phyloP scores from a whole-genome alignment of 2,888 invertebrate genomes.

The Griposia aprilina region DNA sequence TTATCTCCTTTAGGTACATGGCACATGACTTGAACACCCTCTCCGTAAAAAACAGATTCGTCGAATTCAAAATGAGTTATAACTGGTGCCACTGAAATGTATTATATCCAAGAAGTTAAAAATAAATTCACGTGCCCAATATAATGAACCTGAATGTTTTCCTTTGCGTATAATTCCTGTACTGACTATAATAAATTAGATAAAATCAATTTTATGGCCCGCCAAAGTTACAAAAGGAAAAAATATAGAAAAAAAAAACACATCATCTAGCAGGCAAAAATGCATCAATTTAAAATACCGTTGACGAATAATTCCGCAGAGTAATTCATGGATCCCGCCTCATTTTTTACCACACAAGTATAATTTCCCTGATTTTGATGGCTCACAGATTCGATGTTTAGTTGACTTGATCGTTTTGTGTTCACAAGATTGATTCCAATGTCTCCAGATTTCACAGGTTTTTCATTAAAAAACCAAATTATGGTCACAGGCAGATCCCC shows the following conservation, averaged over 20 bases:
- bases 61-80: constrained; percentile 91
- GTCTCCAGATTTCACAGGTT: constrained; percentile 82
- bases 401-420: constrained; percentile 88
- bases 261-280: constrained; percentile 69
- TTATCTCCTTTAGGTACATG: constrained; percentile 92
- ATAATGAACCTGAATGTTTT: constrained; percentile 28
- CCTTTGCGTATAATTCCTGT: constrained; percentile 15
- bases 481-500: constrained; percentile 93
- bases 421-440: constrained; percentile 82
- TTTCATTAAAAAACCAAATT: constrained; percentile 93
- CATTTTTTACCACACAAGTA: constrained; percentile 91
- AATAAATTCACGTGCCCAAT: constrained; percentile 17
- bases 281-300: constrained; percentile 85
- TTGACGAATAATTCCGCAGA: constrained; percentile 92
- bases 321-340: constrained; percentile 91
- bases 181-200: constrained; percentile 13
- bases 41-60: constrained; percentile 90
- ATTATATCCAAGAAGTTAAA: constrained; percentile 52
- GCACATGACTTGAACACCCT: constrained; percentile 91
- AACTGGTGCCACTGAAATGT: constrained; percentile 90
- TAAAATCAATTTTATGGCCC: constrained; percentile 79
- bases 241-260: constrained; percentile 70
- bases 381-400: constrained; percentile 91
- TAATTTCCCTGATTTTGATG: constrained; percentile 91
- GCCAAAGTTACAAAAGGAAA: constrained; percentile 86